phyloP scores from a whole-genome alignment of 92 coral and sea anemone genomes.

The Plumapathes pennacea region DNA sequence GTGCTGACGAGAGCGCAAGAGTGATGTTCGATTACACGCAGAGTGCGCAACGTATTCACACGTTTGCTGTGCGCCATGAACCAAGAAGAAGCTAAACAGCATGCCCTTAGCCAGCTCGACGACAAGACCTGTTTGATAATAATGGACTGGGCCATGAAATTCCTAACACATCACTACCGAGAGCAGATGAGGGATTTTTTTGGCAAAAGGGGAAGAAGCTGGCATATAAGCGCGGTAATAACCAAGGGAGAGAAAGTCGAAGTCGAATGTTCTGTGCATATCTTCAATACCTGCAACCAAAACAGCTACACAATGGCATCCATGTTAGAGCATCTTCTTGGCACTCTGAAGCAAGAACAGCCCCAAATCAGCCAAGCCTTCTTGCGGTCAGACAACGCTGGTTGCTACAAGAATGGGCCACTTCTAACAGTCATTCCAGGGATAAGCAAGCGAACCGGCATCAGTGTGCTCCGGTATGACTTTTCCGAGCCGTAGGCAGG shows the following conservation, averaged over 20 bases:
- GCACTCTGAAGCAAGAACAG: slow-evolving; percentile 10
- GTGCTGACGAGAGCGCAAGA: slow-evolving; percentile 13
- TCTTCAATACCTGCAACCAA: neutral
- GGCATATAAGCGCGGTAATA: slow-evolving; percentile 13
- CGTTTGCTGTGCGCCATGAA: neutral
- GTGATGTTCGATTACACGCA: slow-evolving; percentile 4
- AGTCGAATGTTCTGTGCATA: slow-evolving; percentile 12
- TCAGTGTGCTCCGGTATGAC: slow-evolving; percentile 14
- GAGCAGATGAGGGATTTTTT: slow-evolving; percentile 15
- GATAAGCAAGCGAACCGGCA: slow-evolving; percentile 10
- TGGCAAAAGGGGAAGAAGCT: slow-evolving; percentile 7
- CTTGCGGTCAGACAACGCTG: slow-evolving; percentile 36
- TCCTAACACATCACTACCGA: slow-evolving; percentile 1
- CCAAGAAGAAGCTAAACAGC: slow-evolving; percentile 13
- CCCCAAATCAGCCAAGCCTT: slow-evolving; percentile 20
- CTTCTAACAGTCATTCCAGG: slow-evolving; percentile 5
- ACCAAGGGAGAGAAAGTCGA: neutral
- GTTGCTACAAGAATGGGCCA: slow-evolving; percentile 31
- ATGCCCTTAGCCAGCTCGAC: neutral
- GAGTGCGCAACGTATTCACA: neutral
- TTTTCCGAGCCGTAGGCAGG: slow-evolving; percentile 39
- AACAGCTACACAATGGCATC: slow-evolving; percentile 14
- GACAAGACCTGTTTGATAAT: neutral
- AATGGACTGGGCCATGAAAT: slow-evolving; percentile 14
- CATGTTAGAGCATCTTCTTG: slow-evolving; percentile 8